These are phyloP conservation scores for Camponotus vicinus DNA, from an alignment of 1,140 invertebrate species.

Conservation along the genomic window DNA sequence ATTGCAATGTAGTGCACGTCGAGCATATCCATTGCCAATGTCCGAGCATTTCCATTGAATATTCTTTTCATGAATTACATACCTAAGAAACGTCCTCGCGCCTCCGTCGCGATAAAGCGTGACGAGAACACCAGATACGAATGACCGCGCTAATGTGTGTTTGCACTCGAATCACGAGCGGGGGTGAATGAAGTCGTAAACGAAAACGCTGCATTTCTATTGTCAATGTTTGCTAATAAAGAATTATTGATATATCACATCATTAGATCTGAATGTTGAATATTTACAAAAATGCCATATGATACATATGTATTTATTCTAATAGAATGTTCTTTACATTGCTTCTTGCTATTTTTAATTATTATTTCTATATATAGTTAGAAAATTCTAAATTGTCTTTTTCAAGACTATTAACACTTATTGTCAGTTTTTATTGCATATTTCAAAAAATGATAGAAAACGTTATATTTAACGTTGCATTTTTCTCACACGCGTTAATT, in stretches of 20 bases:
- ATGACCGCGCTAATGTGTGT: constrained; percentile 63
- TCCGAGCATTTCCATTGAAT: constrained; percentile 79
- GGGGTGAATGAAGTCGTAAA: constrained; percentile 62
- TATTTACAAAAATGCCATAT: background rate
- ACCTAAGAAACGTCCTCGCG: constrained; percentile 76
- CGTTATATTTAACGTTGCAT: background rate
- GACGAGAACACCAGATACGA: constrained; percentile 74
- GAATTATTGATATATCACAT: background rate
- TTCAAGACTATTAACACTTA: background rate
- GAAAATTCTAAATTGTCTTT: background rate
- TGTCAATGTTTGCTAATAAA: background rate
- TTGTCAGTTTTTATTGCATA: background rate
- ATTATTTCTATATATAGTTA: background rate
- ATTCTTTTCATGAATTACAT: constrained; percentile 83
- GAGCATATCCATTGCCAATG: constrained; percentile 78
- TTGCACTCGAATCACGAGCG: constrained; percentile 73
- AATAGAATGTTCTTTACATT: background rate
- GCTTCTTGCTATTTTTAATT: background rate
- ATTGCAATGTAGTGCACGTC: constrained; percentile 83
- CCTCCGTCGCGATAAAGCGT: constrained; percentile 73
- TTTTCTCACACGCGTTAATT: background rate
- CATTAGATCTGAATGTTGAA: background rate
- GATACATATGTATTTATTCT: background rate
- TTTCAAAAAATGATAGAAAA: background rate
- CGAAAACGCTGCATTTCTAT: constrained; percentile 52